Percentiles rank a stretch among this genome's conserved stretches.
phyloP scores from a whole-genome alignment of 2,888 invertebrate species.

The Microlaimidae sp. region DNA sequence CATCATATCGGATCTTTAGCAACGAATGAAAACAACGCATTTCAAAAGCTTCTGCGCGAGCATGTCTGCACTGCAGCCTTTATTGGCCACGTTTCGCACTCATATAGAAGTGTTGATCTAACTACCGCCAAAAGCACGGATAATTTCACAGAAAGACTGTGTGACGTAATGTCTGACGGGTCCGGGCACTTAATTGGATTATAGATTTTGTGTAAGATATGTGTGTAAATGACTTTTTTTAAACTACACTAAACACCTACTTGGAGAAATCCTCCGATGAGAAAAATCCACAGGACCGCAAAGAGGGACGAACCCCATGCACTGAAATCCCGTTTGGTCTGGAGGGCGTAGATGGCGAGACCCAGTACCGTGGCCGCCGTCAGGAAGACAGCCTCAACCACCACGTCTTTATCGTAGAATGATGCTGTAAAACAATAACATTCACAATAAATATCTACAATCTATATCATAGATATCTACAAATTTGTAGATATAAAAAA shows the following conservation, averaged over 20 bases:
- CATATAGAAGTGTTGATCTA: too few relatives aligned
- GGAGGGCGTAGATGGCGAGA: constrained; percentile 63
- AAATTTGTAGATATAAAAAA: background rate
- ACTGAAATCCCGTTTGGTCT: constrained; percentile 66
- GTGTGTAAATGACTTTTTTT: constrained; percentile 11
- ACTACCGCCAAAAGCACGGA: too few relatives aligned
- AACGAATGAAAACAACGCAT: too few relatives aligned
- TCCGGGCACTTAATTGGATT: too few relatives aligned
- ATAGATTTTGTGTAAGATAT: too few relatives aligned
- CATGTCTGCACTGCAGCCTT: too few relatives aligned
- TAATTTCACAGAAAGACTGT: too few relatives aligned
- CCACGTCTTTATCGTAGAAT: constrained; percentile 55
- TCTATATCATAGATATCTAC: background rate
- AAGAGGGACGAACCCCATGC: constrained; percentile 38
- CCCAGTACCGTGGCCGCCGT: constrained; percentile 57
- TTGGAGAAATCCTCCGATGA: constrained; percentile 53
- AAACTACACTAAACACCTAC: constrained; percentile 23
- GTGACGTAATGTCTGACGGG: too few relatives aligned
- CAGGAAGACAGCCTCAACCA: constrained; percentile 58
- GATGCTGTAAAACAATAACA: constrained; percentile 46
- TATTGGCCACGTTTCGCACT: too few relatives aligned
- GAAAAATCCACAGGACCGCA: constrained; percentile 42
- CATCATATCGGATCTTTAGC: too few relatives aligned
- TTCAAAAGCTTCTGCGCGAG: too few relatives aligned
- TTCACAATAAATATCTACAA: background rate